These are phyloP conservation scores for Halichondria panicea DNA, from an alignment of 37 sponge, comb jelly and placozoan species.

Conservation along the genomic window DNA sequence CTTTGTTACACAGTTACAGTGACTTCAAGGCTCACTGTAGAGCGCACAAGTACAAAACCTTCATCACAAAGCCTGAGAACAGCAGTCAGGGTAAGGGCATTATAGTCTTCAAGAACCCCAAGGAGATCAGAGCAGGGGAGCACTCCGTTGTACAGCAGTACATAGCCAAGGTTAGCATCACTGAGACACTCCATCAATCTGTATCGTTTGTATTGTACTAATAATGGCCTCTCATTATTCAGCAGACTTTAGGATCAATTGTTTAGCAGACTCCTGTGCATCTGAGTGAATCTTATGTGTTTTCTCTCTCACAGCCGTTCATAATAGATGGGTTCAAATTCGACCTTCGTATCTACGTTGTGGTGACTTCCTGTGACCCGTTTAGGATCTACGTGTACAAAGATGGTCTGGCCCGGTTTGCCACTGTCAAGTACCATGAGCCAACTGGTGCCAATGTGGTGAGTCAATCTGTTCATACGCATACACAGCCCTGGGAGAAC, in stretches of 20 bases:
- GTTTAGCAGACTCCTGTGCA: too few species aligned
- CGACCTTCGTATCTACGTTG: slow-evolving; percentile 95
- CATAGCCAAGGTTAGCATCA: slow-evolving; percentile 72
- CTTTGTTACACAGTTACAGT: slow-evolving; percentile 70
- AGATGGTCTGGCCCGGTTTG: slow-evolving; percentile 95
- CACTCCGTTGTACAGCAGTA: slow-evolving; percentile 94
- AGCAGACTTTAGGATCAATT: too few species aligned
- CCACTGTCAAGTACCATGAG: slow-evolving; percentile 82
- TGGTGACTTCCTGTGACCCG: slow-evolving; percentile 97
- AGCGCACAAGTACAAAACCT: slow-evolving; percentile 86
- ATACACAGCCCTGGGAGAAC: too few species aligned
- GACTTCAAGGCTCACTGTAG: slow-evolving; percentile 87
- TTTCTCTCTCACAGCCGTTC: slow-evolving; percentile 73
- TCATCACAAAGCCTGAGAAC: slow-evolving; percentile 95
- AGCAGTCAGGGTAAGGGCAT: slow-evolving; percentile 98
- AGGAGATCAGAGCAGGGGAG: slow-evolving; percentile 89
- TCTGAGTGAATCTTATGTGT: not conserved
- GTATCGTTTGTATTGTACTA: too few species aligned
- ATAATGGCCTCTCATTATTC: too few species aligned
- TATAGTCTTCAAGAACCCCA: slow-evolving; percentile 78
- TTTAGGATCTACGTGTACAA: slow-evolving; percentile 91
- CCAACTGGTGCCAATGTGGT: slow-evolving; percentile 88
- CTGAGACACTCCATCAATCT: not conserved
- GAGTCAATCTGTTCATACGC: not conserved
- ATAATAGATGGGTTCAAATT: slow-evolving; percentile 96